Percentiles rank a stretch among this genome's conserved stretches.
These are phyloP conservation scores for Coreoperca whiteheadi DNA, from an alignment of 2,113 vertebrate species.

Conservation along the genomic window DNA sequence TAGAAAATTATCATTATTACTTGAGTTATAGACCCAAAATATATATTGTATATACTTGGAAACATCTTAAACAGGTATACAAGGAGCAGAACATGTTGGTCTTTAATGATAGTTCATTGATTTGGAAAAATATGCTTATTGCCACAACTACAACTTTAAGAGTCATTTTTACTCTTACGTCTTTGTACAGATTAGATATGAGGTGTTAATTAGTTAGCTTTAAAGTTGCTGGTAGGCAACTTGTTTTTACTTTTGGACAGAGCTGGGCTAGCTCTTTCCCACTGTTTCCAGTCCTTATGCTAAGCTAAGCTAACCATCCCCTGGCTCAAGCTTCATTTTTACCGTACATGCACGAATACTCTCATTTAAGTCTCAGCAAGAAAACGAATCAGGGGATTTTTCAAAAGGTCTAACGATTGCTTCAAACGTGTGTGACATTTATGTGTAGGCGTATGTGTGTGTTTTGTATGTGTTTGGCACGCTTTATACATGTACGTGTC, in stretches of 20 bases:
- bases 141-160: background rate
- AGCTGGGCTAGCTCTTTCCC: background rate
- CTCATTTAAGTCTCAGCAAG: background rate
- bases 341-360: background rate
- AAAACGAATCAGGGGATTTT: background rate
- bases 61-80: background rate
- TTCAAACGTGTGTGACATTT: background rate
- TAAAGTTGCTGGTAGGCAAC: background rate
- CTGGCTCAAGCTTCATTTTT: background rate
- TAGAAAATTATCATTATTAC: background rate
- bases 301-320: background rate
- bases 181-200: background rate
- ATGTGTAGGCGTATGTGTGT: background rate
- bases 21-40: background rate
- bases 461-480: background rate
- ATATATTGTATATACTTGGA: background rate
- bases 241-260: background rate
- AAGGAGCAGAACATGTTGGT: background rate
- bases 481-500: background rate
- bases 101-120: background rate
- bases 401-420: constrained; percentile 3
- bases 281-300: background rate
- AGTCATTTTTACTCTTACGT: background rate
- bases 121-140: background rate
- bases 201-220: background rate